phyloP scores from a whole-genome alignment of 2,113 vertebrate genomes.

The Heptranchias perlo region DNA sequence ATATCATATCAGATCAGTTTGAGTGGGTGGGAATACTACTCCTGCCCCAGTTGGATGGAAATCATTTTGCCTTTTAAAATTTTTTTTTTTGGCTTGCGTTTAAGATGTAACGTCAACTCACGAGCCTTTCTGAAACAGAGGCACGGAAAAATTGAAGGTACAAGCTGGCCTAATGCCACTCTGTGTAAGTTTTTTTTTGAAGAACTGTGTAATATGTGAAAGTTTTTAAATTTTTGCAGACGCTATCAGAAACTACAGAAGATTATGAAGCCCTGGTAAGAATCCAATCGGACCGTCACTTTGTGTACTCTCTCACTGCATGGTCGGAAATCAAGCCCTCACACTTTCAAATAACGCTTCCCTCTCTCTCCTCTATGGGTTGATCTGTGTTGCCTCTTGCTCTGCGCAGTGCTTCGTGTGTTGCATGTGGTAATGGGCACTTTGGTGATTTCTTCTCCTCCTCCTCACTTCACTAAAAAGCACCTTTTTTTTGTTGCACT shows the following conservation, averaged over 20 bases:
- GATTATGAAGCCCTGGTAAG: constrained; percentile 99
- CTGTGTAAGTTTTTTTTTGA: background rate
- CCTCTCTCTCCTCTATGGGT: too few relatives aligned
- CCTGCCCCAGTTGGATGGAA: background rate
- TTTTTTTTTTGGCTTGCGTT: background rate
- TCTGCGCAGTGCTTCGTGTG: constrained; percentile 45
- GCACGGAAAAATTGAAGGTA: background rate
- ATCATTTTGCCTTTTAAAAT: background rate
- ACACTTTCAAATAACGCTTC: constrained; percentile 44
- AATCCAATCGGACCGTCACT: constrained; percentile 53
- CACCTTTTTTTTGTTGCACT: constrained; percentile 28
- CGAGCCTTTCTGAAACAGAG: background rate
- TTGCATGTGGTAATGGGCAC: constrained; percentile 59
- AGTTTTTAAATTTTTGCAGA: constrained; percentile 92
- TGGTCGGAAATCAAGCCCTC: constrained; percentile 57
- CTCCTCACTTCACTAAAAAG: constrained; percentile 39
- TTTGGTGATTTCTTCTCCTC: constrained; percentile 21
- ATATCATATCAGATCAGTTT: background rate
- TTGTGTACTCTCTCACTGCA: constrained; percentile 66
- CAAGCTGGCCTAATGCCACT: background rate
- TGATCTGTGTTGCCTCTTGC: constrained; percentile 44
- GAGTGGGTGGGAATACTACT: background rate
- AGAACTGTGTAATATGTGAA: constrained; percentile 44
- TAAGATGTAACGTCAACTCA: background rate
- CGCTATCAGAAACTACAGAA: constrained; percentile 99